phyloP scores from a whole-genome alignment of 2,888 invertebrate genomes.

The Thysanoteuthis rhombus region DNA sequence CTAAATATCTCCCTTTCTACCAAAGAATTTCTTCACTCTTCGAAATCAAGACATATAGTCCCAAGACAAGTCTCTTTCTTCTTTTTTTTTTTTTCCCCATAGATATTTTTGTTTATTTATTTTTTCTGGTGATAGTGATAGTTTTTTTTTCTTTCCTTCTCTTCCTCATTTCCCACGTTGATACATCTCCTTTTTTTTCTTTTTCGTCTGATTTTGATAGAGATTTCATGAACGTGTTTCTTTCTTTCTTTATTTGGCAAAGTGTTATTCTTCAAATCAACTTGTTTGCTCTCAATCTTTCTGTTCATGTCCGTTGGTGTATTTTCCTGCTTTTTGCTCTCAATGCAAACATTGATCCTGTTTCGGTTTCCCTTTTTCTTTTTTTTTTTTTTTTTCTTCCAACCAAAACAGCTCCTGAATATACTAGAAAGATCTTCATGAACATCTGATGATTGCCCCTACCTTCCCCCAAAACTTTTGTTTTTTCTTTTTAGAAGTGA shows the following conservation, averaged over 20 bases:
- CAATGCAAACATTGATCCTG: too few relatives aligned
- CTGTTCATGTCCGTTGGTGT: background rate
- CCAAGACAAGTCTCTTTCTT: background rate
- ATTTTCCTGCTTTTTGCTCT: background rate
- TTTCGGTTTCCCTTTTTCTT: too few relatives aligned
- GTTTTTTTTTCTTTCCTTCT: background rate
- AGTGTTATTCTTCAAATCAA: background rate
- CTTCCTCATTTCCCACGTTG: background rate
- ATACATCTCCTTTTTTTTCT: background rate
- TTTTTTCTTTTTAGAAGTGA: too few relatives aligned
- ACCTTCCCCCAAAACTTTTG: too few relatives aligned
- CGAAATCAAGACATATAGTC: background rate
- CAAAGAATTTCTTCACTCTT: background rate
- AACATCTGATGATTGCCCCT: too few relatives aligned
- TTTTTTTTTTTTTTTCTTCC: too few relatives aligned
- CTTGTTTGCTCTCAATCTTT: background rate
- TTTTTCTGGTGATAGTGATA: background rate
- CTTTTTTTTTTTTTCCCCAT: background rate
- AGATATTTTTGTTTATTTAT: background rate
- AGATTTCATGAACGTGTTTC: background rate
- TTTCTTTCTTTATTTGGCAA: background rate
- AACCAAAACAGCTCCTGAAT: too few relatives aligned
- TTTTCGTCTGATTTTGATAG: background rate
- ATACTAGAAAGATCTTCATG: too few relatives aligned
- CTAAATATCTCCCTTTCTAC: background rate